Evolutionary conservation across 2,797 vertebrate species (phyloP), one percentile per base, ranked within the genome.

Genomic region (Alectoris magna): DNA sequence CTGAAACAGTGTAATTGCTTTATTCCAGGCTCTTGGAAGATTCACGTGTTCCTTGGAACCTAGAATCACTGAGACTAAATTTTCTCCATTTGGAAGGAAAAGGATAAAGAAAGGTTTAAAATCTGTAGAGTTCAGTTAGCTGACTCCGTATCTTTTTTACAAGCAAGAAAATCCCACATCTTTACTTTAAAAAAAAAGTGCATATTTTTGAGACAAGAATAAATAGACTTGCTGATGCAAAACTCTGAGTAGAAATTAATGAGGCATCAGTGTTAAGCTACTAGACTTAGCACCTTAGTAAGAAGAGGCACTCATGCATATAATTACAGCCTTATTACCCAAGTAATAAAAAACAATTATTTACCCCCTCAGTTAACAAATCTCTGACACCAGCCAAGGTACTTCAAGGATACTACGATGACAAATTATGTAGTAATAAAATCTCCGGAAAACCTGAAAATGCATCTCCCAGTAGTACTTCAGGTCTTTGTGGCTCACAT

Each of bases 1-100:
- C n/a, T 97, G 96, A 70, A 97, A 96, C 83, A 98, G 91, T 41
- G 96, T 96, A n/a, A 96, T 73, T 73, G 95, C 87, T 91, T 98
- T 96, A n/a, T 76, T 95, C 96, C 97, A 97, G 6, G 95, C 96
- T 39, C 84, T 27, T 17, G 95, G 90, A 74, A 98, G 95, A 87
- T 97, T 87, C 38, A 96, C 66, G 3, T 97, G 75, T 72, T 94
- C 91, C 31, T 93, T 95, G 43, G 82, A 96, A 74, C 92, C 94
- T 46, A 93, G 80, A 53, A 53, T 75, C 93, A 29, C 31, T 92
- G 58, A 98, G 85, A 67, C 96, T 94, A 87, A 92, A 64, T 93
- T 90, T 95, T 87, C 94, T 97, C 96, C 97, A 41, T 94, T 63
- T n/a, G 38, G 22, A 43, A 75, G 21, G 10, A 84, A 93, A 96